Evolutionary conservation across 2,888 invertebrate species (phyloP).

Genomic region (Andrena trimmerana): DNA sequence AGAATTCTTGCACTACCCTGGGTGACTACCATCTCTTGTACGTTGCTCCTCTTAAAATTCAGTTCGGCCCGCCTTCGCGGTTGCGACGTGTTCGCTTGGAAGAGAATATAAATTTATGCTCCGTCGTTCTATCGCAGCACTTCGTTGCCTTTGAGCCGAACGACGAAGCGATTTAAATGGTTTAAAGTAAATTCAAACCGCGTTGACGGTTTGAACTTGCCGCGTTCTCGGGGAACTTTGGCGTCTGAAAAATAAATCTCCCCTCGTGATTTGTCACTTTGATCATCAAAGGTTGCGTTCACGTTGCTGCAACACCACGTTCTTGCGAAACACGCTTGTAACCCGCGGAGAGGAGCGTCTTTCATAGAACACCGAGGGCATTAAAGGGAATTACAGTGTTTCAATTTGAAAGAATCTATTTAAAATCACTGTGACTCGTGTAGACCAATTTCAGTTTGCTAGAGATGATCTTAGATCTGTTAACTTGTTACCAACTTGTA

Average conservation of each 20-base stretch:
- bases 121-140: not conserved
- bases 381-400: too few species aligned
- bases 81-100: not conserved
- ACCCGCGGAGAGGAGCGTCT: not conserved
- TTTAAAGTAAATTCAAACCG: slow-evolving; percentile 12
- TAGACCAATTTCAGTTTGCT: too few species aligned
- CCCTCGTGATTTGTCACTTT: not conserved
- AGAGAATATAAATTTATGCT: slow-evolving; percentile 22
- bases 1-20: slow-evolving; percentile 22
- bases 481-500: too few species aligned
- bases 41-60: slow-evolving; percentile 12
- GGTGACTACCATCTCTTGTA: not conserved
- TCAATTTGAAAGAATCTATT: too few species aligned
- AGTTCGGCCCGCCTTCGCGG: not conserved
- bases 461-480: too few species aligned
- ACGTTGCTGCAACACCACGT: not conserved
- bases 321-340: not conserved
- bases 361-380: too few species aligned
- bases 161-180: slow-evolving; percentile 19
- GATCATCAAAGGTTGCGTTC: not conserved
- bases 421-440: not conserved
- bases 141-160: slow-evolving; percentile 13
- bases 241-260: slow-evolving; percentile 9
- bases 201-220: not conserved
- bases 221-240: not conserved